phyloP scores from a whole-genome alignment of 2,113 vertebrate species.

The human region DNA sequence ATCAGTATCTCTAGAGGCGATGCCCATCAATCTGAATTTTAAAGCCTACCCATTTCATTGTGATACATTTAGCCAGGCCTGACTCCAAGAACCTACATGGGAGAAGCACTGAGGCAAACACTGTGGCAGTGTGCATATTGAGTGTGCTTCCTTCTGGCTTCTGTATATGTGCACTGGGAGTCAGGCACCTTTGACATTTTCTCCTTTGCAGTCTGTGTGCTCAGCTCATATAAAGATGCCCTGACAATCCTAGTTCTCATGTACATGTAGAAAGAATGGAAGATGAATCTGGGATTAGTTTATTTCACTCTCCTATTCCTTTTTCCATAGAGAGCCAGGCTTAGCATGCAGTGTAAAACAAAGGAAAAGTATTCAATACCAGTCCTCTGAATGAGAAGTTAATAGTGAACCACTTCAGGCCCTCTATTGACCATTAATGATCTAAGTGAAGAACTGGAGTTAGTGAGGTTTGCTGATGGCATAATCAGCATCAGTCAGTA shows the following conservation, averaged over 20 bases:
- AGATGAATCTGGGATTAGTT: background rate
- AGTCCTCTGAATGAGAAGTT: conserved; percentile 5
- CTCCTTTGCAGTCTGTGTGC: background rate
- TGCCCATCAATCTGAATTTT: background rate
- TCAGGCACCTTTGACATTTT: background rate
- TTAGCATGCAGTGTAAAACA: background rate
- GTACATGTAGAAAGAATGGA: background rate
- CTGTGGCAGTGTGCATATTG: rapidly evolving
- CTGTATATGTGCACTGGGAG: rapidly evolving
- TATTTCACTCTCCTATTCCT: background rate
- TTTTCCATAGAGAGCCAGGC: background rate
- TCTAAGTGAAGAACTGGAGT: conserved; percentile 49
- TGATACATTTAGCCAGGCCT: background rate
- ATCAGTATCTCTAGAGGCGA: background rate
- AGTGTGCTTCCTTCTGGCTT: background rate
- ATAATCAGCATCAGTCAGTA: conserved; percentile 60
- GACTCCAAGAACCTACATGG: background rate
- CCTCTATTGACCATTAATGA: conserved; percentile 62
- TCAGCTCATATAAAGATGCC: background rate
- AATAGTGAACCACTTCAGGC: conserved; percentile 18
- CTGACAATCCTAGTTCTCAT: background rate
- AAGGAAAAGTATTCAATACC: background rate
- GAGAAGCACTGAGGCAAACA: background rate
- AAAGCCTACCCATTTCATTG: background rate
- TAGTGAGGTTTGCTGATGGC: conserved; percentile 31